These are phyloP conservation scores for Taeniopygia guttata DNA, from an alignment of 2,797 vertebrate genomes.

Conservation along the genomic window DNA sequence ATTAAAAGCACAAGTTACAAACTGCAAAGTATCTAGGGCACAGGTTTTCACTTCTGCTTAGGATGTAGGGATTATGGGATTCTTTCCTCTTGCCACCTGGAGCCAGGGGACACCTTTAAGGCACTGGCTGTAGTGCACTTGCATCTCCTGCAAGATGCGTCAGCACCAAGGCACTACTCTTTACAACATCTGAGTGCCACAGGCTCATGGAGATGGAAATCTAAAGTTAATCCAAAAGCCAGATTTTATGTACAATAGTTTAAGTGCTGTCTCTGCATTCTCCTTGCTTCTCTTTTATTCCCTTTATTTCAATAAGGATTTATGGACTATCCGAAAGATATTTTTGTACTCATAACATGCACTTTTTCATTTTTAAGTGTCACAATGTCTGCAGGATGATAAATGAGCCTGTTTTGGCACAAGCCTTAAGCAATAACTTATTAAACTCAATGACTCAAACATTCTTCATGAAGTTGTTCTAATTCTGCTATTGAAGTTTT, in stretches of 20 bases:
- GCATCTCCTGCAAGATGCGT: background rate
- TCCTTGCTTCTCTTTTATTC: slow-evolving; percentile 45
- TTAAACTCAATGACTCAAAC: slow-evolving; percentile 71
- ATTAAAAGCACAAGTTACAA: slow-evolving; percentile 31
- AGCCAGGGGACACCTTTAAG: background rate
- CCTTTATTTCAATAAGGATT: slow-evolving; percentile 51
- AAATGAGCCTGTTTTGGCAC: slow-evolving; percentile 55
- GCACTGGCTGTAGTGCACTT: background rate
- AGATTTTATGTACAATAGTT: slow-evolving; percentile 4
- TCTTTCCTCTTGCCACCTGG: background rate
- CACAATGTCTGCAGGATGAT: slow-evolving; percentile 63
- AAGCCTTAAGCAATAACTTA: slow-evolving; percentile 69
- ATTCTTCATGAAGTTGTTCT: slow-evolving; percentile 62
- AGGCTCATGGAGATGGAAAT: slow-evolving; percentile 19
- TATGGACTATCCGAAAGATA: slow-evolving; percentile 65
- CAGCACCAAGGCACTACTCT: background rate
- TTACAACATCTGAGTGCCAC: background rate
- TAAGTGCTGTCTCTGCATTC: slow-evolving; percentile 11
- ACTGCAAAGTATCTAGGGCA: background rate
- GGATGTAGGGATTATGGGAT: background rate
- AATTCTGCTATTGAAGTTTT: slow-evolving; percentile 51
- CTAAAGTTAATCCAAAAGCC: slow-evolving; percentile 47
- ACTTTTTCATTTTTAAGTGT: slow-evolving; percentile 60
- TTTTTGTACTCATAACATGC: slow-evolving; percentile 54
- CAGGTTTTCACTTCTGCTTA: background rate